Evolutionary conservation across 2,113 vertebrate genomes (phyloP).

Genomic region (Muscicapa adusta): DNA sequence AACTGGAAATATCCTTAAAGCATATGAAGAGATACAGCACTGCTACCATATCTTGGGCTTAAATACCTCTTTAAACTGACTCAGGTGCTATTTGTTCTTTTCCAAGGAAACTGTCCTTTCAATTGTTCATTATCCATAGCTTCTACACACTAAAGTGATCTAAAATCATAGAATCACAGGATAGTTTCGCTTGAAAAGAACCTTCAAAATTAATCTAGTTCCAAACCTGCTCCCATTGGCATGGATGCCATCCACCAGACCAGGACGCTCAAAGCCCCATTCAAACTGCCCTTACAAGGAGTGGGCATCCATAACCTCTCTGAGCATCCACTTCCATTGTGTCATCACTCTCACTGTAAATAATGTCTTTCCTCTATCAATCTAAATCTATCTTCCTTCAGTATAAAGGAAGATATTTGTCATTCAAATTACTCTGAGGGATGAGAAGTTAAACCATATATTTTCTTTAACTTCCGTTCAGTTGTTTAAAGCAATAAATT

Average conservation of each 20-base stretch:
- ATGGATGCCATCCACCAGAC: neutral
- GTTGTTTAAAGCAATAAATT: neutral
- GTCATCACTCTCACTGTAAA: neutral
- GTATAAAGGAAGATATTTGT: neutral
- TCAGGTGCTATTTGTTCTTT: fast-evolving
- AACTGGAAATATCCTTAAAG: neutral
- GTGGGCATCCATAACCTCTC: fast-evolving
- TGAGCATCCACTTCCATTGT: neutral
- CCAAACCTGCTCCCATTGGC: fast-evolving
- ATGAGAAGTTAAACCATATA: neutral
- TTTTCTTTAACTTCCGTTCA: neutral
- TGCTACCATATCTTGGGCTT: neutral
- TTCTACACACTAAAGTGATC: neutral
- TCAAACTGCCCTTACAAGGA: neutral
- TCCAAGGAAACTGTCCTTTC: neutral
- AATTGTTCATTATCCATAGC: neutral
- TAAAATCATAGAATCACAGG: neutral
- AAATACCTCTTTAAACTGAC: neutral
- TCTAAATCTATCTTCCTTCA: neutral
- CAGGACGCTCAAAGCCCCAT: neutral
- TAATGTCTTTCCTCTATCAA: neutral
- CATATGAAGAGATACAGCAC: neutral
- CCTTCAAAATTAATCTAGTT: neutral
- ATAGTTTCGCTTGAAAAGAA: neutral
- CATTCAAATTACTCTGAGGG: neutral